A percentile compares a stretch with the other conserved stretches of the same genome.
Conservation (phyloP, 2,113 vertebrate species). For the Apteryx owenii region DNA sequence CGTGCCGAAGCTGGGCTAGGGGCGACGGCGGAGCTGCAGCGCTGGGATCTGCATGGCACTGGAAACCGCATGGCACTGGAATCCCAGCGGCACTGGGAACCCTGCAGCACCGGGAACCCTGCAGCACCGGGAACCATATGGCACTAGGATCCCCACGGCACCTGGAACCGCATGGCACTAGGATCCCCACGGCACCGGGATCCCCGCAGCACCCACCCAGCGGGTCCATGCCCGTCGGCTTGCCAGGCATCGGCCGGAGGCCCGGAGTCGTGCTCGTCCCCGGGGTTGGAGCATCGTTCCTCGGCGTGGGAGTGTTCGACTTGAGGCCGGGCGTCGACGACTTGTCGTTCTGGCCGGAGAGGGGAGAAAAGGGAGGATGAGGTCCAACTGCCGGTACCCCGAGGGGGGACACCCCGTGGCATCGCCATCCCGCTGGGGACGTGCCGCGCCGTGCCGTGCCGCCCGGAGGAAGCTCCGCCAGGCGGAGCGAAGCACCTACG, state of each 20-base stretch:
- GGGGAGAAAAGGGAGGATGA: neutral
- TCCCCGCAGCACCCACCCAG: slow-evolving; percentile 62
- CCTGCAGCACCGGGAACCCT: too few species aligned
- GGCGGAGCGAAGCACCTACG: slow-evolving; percentile 68
- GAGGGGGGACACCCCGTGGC: too few species aligned
- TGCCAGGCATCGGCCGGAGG: slow-evolving; percentile 91
- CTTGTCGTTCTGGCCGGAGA: slow-evolving; percentile 90
- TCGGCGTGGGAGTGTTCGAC: slow-evolving; percentile 93
- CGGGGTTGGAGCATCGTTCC: slow-evolving; percentile 92
- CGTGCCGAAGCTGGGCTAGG: fast-evolving
- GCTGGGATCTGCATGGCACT: fast-evolving
- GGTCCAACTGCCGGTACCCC: neutral
- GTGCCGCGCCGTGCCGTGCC: too few species aligned
- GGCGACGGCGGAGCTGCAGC: neutral
- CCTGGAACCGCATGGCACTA: fast-evolving
- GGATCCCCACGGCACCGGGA: too few species aligned
- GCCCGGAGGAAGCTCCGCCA: too few species aligned
- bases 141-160: fast-evolving
- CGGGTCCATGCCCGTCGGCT: slow-evolving; percentile 91
- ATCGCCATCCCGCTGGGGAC: neutral
- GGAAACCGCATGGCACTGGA: too few species aligned
- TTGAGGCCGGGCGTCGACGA: slow-evolving; percentile 95
- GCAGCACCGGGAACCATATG: too few species aligned
- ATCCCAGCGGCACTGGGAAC: fast-evolving
- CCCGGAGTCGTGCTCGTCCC: slow-evolving; percentile 95